Evolutionary conservation across 2,113 vertebrate species (phyloP).

Genomic region (Sprattus sprattus): DNA sequence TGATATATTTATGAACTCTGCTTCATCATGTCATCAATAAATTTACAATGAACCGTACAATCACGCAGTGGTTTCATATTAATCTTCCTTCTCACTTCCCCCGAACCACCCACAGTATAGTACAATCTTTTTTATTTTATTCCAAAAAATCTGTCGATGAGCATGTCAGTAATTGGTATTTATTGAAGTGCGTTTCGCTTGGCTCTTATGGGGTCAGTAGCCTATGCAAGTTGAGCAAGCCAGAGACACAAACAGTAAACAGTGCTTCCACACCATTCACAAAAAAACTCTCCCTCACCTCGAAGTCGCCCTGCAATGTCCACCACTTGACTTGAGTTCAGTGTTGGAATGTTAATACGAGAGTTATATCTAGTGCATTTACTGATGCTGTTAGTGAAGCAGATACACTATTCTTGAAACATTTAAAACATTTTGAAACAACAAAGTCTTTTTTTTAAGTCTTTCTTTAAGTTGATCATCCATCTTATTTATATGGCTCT

Average conservation of each 20-base stretch:
- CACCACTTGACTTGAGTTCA: constrained; percentile 14
- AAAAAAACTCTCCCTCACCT: neutral
- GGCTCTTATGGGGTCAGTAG: constrained; percentile 16
- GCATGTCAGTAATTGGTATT: constrained; percentile 16
- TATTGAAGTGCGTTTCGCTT: constrained; percentile 16
- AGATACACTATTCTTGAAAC: constrained; percentile 27
- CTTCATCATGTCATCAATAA: constrained; percentile 13
- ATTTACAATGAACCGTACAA: constrained; percentile 9
- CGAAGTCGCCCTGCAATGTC: neutral
- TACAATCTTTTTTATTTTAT: neutral
- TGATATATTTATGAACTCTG: constrained; percentile 1
- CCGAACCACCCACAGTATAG: neutral
- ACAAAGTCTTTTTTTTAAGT: constrained; percentile 2
- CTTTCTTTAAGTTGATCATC: neutral
- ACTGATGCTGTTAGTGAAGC: constrained; percentile 22
- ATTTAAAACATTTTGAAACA: constrained; percentile 14
- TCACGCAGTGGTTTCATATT: neutral
- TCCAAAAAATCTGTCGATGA: neutral
- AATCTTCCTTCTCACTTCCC: neutral
- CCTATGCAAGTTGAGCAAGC: constrained; percentile 13
- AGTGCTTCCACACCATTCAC: constrained; percentile 9
- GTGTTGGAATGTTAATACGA: constrained; percentile 34
- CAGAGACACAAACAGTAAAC: neutral
- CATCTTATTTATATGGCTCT: constrained; percentile 5
- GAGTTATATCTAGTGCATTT: constrained; percentile 16